These are phyloP conservation scores for Cyaniris semiargus DNA, from an alignment of 2,888 invertebrate genomes.

Conservation along the genomic window DNA sequence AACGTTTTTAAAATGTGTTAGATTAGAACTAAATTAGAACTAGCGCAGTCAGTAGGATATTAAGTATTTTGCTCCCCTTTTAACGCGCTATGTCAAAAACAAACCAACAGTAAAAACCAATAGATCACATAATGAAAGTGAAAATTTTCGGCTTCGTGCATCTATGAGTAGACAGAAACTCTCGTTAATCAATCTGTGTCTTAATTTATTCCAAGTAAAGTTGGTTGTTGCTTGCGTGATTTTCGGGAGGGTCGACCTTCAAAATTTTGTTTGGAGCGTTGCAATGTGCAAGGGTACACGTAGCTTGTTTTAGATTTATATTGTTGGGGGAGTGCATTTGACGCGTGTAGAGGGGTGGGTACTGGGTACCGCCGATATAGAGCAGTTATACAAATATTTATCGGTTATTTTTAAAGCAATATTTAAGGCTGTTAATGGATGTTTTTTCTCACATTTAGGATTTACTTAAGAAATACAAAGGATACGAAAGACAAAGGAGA, in stretches of 20 bases:
- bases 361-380: slow-evolving; percentile 37
- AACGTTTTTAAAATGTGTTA: no score
- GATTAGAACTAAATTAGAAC: neutral
- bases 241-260: slow-evolving; percentile 32
- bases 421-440: neutral
- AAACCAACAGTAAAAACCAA: slow-evolving; percentile 24
- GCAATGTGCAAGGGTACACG: slow-evolving; percentile 33
- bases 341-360: slow-evolving; percentile 46
- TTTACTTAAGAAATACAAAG: neutral
- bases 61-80: neutral
- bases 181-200: neutral
- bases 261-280: slow-evolving; percentile 25
- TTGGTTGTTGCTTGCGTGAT: slow-evolving; percentile 9
- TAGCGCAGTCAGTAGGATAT: neutral
- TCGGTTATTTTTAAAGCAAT: neutral
- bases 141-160: slow-evolving; percentile 21
- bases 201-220: neutral
- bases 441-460: neutral
- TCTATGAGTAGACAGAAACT: neutral
- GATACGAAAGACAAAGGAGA: no score
- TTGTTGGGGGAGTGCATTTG: slow-evolving; percentile 60
- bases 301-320: slow-evolving; percentile 50
- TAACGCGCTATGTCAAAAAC: slow-evolving; percentile 1
- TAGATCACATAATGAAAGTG: slow-evolving; percentile 17
- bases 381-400: slow-evolving; percentile 24